Evolutionary conservation across 2,113 vertebrate genomes (phyloP).

Genomic region (Xiphophorus couchianus): DNA sequence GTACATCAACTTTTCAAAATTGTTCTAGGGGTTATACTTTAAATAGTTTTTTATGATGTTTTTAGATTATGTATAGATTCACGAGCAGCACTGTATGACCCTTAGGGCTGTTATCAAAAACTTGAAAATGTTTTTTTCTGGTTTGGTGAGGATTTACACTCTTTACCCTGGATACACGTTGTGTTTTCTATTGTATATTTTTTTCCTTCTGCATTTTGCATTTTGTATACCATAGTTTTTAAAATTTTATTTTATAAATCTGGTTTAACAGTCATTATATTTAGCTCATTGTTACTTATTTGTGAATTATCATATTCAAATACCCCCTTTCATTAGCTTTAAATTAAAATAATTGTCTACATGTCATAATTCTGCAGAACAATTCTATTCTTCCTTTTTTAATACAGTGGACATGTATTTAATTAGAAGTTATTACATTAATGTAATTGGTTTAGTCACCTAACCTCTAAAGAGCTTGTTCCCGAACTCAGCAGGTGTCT

Average conservation of each 20-base stretch:
- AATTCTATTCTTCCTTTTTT: no score
- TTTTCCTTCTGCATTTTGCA: neutral
- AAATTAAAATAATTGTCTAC: no score
- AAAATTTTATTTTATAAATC: neutral
- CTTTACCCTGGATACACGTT: no score
- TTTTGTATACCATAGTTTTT: neutral
- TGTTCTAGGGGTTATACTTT: neutral
- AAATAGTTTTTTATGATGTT: neutral
- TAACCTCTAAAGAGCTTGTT: slow-evolving; percentile 38
- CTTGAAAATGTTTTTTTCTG: no score
- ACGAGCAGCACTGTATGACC: neutral
- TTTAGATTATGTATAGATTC: neutral
- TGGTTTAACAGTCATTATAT: neutral
- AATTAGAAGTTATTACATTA: no score
- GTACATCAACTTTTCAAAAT: neutral
- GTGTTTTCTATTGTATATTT: neutral
- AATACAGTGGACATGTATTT: no score
- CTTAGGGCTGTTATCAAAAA: slow-evolving; percentile 20
- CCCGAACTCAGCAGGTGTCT: neutral
- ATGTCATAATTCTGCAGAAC: no score
- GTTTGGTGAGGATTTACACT: neutral
- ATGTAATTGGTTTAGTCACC: slow-evolving; percentile 45
- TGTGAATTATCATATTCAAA: no score
- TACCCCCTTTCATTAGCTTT: no score
- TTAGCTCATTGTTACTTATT: no score